These are phyloP conservation scores for Orthonyx spaldingii DNA, from an alignment of 2,113 vertebrate species.

Conservation along the genomic window DNA sequence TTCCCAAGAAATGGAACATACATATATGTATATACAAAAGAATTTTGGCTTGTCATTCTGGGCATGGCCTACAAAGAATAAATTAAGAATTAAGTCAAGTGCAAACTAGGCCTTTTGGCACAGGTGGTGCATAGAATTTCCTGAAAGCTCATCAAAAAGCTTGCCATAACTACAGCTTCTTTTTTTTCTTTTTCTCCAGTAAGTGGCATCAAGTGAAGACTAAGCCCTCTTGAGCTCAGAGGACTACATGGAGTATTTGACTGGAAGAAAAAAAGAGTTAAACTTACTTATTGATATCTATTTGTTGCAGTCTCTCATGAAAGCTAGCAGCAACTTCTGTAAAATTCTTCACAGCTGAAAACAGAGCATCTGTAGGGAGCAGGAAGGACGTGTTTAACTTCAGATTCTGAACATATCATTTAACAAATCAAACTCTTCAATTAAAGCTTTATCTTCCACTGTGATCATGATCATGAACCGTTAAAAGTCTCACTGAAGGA, in stretches of 20 bases:
- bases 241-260: neutral
- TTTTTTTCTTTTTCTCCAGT: neutral
- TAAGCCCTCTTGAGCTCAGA: neutral
- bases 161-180: neutral
- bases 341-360: conserved; percentile 88
- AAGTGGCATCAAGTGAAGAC: neutral
- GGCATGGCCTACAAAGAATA: neutral
- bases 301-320: conserved; percentile 70
- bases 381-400: neutral
- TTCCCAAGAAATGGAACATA: neutral
- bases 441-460: neutral
- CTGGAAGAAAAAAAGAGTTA: neutral
- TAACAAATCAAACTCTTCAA: neutral
- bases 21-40: neutral
- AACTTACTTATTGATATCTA: conserved; percentile 81
- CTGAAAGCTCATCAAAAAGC: neutral
- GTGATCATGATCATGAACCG: neutral
- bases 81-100: neutral
- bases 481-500: neutral
- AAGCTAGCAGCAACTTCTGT: conserved; percentile 77
- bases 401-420: neutral
- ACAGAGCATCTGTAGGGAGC: conserved; percentile 79
- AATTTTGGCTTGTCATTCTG: neutral
- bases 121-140: neutral
- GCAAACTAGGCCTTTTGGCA: neutral